Conservation (phyloP, 2,113 vertebrate genomes). For the Muscicapa adusta region DNA sequence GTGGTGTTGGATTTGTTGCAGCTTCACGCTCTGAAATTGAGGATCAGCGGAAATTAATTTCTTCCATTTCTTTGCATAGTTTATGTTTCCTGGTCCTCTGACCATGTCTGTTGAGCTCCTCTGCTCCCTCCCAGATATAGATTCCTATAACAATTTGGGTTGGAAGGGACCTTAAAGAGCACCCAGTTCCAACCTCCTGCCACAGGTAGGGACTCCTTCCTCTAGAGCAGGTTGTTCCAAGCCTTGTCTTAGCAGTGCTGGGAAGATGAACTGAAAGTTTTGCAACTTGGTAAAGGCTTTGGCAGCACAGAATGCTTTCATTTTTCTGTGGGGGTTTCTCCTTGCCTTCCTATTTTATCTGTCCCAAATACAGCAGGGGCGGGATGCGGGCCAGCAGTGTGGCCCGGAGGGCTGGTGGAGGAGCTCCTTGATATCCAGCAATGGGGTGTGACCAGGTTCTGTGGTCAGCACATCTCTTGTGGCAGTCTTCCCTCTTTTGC, state of each 20-base stretch:
- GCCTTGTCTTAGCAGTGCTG: not conserved
- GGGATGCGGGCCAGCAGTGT: not conserved
- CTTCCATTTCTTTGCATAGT: not conserved
- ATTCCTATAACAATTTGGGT: not conserved
- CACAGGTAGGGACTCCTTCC: not conserved
- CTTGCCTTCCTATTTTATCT: not conserved
- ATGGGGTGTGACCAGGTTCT: not conserved
- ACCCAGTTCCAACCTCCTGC: not conserved
- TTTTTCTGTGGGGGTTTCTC: not conserved
- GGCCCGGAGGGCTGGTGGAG: not conserved
- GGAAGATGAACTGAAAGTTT: not conserved
- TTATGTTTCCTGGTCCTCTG: not conserved
- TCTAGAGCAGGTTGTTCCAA: not conserved
- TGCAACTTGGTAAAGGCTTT: not conserved
- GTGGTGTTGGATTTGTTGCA: not conserved
- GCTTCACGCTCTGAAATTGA: not conserved
- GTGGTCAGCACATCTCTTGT: fast-evolving
- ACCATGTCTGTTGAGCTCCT: not conserved
- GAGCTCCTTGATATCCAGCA: not conserved
- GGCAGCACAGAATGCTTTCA: not conserved
- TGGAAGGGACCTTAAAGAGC: not conserved
- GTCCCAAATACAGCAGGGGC: not conserved
- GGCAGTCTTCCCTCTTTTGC: not conserved
- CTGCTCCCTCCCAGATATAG: not conserved
- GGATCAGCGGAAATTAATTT: not conserved